Percentiles rank a stretch among this genome's conserved stretches.
phyloP scores from a whole-genome alignment of 2,113 vertebrate species.

The Leucopsar rothschildi region DNA sequence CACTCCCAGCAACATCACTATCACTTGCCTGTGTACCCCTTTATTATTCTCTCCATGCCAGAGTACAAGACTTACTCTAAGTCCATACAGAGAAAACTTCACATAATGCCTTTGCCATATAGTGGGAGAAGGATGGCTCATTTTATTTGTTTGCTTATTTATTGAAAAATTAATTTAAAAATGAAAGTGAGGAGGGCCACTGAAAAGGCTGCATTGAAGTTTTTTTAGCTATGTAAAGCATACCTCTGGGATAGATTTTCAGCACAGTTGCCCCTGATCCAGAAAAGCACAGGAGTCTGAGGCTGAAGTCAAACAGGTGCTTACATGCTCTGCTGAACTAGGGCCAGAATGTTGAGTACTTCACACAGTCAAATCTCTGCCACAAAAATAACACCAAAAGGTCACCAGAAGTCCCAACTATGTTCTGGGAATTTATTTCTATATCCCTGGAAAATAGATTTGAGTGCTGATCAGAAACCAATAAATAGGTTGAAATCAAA shows the following conservation, averaged over 20 bases:
- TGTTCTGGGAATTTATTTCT: background rate
- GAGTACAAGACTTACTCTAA: background rate
- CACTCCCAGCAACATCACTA: background rate
- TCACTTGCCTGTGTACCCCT: fast-evolving
- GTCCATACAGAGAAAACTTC: background rate
- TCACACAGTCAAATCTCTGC: fast-evolving
- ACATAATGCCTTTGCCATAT: background rate
- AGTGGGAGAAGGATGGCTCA: background rate
- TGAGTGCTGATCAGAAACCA: background rate
- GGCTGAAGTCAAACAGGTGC: background rate
- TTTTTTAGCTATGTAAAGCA: background rate
- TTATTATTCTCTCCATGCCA: background rate
- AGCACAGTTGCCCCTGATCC: background rate
- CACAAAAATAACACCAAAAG: background rate
- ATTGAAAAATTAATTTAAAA: background rate
- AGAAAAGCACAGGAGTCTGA: background rate
- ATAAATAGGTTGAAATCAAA: background rate
- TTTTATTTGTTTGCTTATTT: background rate
- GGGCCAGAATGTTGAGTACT: background rate
- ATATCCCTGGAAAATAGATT: background rate
- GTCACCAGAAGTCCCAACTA: background rate
- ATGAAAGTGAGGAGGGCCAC: background rate
- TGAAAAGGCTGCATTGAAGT: background rate
- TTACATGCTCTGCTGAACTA: background rate
- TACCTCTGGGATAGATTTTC: background rate